Conservation (phyloP, 2,113 vertebrate species). For the Notothenia rossii region DNA sequence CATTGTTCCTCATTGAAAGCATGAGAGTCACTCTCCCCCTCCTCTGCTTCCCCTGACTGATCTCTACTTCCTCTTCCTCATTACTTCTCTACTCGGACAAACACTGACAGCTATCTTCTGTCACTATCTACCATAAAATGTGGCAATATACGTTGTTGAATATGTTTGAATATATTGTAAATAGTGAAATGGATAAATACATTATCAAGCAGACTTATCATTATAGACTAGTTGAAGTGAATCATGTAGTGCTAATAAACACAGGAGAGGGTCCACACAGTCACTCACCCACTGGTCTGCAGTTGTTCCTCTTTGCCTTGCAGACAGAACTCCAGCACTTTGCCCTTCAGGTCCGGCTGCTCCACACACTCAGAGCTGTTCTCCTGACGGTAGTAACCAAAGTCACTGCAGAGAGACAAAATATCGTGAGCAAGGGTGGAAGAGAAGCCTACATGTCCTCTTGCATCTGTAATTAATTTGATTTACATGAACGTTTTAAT, state of each 20-base stretch:
- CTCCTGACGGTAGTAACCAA: conserved; percentile 93
- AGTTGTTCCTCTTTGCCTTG: conserved; percentile 90
- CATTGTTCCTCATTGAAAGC: conserved; percentile 5
- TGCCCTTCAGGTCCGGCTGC: conserved; percentile 90
- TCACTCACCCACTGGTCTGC: conserved; percentile 88
- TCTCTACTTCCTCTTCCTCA: conserved; percentile 37
- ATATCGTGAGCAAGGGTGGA: background rate
- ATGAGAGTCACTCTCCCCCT: background rate
- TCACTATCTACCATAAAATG: background rate
- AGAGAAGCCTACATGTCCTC: background rate
- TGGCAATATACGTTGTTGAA: background rate
- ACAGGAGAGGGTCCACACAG: background rate
- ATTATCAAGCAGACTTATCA: background rate
- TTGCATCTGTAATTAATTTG: background rate
- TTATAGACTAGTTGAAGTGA: background rate
- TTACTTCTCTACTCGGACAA: background rate
- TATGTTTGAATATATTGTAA: background rate
- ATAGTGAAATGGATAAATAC: background rate
- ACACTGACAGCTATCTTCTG: background rate
- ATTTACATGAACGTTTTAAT: too few species aligned
- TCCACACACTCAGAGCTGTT: conserved; percentile 91
- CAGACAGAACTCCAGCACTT: conserved; percentile 92
- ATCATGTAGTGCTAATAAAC: background rate
- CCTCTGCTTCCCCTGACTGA: conserved; percentile 23
- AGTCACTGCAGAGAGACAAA: conserved; percentile 85